Base-by-base conservation (phyloP, 1,140 invertebrate genomes). In the Cheumatopsyche charites region DNA sequence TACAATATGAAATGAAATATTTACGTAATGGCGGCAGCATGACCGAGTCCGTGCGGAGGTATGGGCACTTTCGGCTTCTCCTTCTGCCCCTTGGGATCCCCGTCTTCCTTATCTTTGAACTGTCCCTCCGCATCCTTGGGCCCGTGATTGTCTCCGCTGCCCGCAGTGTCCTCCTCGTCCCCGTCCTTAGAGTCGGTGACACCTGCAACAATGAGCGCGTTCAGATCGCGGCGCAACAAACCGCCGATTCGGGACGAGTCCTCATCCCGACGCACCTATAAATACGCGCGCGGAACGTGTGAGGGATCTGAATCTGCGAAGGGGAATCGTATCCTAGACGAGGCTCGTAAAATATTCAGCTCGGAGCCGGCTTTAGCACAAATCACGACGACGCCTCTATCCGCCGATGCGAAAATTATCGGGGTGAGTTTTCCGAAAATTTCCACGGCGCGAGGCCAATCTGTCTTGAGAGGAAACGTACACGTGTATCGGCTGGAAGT, bases 171-270 rank as follows among this genome's bases (percentile, higher is more conserved):
- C 25, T 75, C 74, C n/a, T 75, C 74, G 3, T 73, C 74, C 12
- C 62, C 74, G 62, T 75, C 74, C 26, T 75, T 75, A 9, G 74
- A 73, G 15, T 75, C 74, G 21, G 26, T 62, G 2, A 42, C 71
- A 43, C 67, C 74, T 75, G 62, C 52, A 75, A 72, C 9, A 43
- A 67, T 11, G 15, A 63, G 9, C 29, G 29, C 29, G 9, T 36
- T 36, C 29, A 36, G 29, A 3, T 4, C 3, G 29, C 29, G 9
- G 29, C 29, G 3, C 29, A n/a, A n/a, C n/a, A 36, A 36, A 36
- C 9, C 3, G 29, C 29, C 29, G 9, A 36, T 36, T 36, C 29
- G 29, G 29, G 29, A 9, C 29, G 3, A 9, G 9, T 4, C 3
- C 3, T 36, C 29, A 9, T 9, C 29, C 29, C 29, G 29, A 36